These are phyloP conservation scores for Drosophila demipolita DNA, from an alignment of 2,888 invertebrate genomes.

Conservation along the genomic window DNA sequence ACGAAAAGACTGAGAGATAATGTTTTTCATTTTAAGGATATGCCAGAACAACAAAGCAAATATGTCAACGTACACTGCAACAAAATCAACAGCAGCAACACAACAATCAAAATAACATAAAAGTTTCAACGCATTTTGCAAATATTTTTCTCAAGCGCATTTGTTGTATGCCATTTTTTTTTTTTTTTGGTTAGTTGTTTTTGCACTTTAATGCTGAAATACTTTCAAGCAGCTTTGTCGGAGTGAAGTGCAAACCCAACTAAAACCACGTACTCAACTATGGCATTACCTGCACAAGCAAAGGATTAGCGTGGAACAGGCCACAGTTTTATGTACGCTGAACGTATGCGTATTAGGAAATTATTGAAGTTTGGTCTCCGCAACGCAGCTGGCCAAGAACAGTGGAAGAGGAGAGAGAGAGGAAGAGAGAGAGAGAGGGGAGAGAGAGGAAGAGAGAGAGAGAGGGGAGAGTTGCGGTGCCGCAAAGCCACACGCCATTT, in stretches of 20 bases:
- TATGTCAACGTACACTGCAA: slow-evolving; percentile 19
- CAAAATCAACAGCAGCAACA: slow-evolving; percentile 3
- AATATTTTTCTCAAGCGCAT: slow-evolving; percentile 39
- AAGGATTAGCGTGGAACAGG: slow-evolving; percentile 46
- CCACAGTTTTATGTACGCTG: slow-evolving; percentile 29
- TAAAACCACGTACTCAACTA: background rate
- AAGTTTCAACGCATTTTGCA: slow-evolving; percentile 35
- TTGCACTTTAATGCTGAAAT: slow-evolving; percentile 67
- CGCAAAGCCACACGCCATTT: slow-evolving; percentile 66
- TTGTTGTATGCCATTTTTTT: background rate
- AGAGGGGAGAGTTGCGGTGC: background rate
- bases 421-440: background rate
- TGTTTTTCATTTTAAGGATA: slow-evolving; percentile 27
- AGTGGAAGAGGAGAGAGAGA: too few species aligned
- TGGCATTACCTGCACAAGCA: slow-evolving; percentile 25
- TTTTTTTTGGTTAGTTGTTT: slow-evolving; percentile 15
- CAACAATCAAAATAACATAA: slow-evolving; percentile 8
- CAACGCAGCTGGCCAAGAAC: slow-evolving; percentile 3
- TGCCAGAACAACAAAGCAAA: slow-evolving; percentile 16
- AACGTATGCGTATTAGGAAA: slow-evolving; percentile 62
- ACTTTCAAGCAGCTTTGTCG: slow-evolving; percentile 36
- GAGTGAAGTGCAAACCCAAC: slow-evolving; percentile 39
- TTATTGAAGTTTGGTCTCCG: slow-evolving; percentile 58
- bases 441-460: background rate
- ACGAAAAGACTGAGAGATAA: background rate